Evolutionary conservation across 2,113 vertebrate species (phyloP), one percentile per base, ranked within the genome.

Genomic region (Cyanocitta stelleri): DNA sequence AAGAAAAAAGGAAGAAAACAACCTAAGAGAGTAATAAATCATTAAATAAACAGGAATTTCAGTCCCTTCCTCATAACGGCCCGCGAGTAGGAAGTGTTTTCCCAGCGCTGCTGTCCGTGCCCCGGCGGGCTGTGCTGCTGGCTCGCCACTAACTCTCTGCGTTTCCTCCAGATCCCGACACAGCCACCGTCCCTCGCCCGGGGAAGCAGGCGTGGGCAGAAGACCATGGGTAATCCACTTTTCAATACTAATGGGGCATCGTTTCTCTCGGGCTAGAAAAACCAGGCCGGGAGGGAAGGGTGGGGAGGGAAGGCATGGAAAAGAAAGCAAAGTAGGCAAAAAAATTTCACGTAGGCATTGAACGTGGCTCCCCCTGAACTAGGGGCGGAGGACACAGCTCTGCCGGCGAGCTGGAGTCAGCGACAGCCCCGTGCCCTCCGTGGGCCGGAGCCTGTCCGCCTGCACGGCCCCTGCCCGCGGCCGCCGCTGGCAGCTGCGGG

Each of bases 11-110:
- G 80, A 96, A 93, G 73, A 96, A 95, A 89, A 88, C 69, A 87
- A 69, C 12, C 16, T 59, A 61, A 39, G 64, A 84, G 95, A 84
- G 80, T 87, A 94, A 97, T 97, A 96, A 97, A 97, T 97, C 96
- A 97, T 93, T 51, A 96, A 95, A 91, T 93, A 97, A 97, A 95
- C 88, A 97, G 97, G 85, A 94, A 96, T 97, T 96, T 93, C 92
- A 83, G 91, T 85, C 59, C 44, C 94, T 97, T 96, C 96, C 92
- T 96, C 95, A 88, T 67, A 59, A 89, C 39, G 51, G 74, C 71
- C 92, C 9, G 12, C 33, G 55, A 79, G 72, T 92, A 96, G 93
- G 89, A 92, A 96, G 87, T 86, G 87, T 88, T 95, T 87, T 73
- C 80, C 37, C 86, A 27, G 77, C 10, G 63, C 72, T 91, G 91